phyloP scores from a whole-genome alignment of 2,113 vertebrate genomes.

The Echinops telfairi region DNA sequence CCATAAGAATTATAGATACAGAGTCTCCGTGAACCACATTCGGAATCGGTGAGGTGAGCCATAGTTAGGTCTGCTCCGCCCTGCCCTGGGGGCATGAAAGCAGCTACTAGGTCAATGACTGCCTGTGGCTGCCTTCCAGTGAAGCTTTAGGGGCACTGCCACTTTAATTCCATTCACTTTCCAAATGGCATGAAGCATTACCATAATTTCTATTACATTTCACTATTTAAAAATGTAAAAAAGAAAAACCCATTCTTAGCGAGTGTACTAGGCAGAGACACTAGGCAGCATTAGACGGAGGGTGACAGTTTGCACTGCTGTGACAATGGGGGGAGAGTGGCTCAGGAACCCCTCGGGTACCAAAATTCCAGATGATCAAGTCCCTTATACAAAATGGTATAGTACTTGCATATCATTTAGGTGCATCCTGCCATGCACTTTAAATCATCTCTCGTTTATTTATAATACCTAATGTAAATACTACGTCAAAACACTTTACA shows the following conservation, averaged over 20 bases:
- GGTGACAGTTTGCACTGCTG: not conserved
- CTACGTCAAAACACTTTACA: not conserved
- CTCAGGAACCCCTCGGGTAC: not conserved
- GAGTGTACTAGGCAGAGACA: not conserved
- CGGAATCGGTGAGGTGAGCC: not conserved
- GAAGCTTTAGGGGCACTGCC: not conserved
- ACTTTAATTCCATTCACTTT: conserved; percentile 45
- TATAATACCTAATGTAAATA: not conserved
- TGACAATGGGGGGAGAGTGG: not conserved
- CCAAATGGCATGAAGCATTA: not conserved
- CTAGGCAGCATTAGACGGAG: accelerated
- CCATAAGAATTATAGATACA: not conserved
- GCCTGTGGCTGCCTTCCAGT: not conserved
- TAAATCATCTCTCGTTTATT: not conserved
- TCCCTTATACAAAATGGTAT: no score
- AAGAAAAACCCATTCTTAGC: not conserved
- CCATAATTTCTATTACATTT: not conserved
- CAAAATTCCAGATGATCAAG: not conserved
- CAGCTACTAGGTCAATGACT: not conserved
- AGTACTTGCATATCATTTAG: not conserved
- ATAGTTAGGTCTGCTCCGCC: not conserved
- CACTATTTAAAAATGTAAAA: not conserved
- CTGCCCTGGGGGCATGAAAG: not conserved
- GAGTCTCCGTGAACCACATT: not conserved
- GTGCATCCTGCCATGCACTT: not conserved